Evolutionary conservation across 2,113 vertebrate genomes (phyloP), one percentile per base, ranked within the genome.

Genomic region (Balaenoptera acutorostrata): DNA sequence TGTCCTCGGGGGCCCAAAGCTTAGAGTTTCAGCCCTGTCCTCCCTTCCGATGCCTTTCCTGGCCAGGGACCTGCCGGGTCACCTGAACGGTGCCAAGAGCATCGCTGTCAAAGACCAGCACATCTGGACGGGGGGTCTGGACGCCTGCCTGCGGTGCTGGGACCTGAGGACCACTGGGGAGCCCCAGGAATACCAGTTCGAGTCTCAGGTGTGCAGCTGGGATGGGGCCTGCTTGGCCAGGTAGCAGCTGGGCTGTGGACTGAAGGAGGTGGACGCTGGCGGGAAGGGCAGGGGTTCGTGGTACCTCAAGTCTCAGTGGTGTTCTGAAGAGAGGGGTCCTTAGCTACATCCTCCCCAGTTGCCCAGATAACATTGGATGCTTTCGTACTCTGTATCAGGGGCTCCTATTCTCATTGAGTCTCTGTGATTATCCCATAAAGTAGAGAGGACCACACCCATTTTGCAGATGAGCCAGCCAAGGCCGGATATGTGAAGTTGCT

Each of bases 191-290:
- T 36, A 49, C 52, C 71, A 8, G 0, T 90, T 88, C 0, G 75
- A 97, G 31, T 97, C 97, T 21, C 95, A 98, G 97, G 97, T 97
- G 14, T 1, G 72, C 11, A 13, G 57, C 33, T 8, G 3, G 88
- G 31, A 5, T 18, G n/a, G 23, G 27, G 23, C 27, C 52, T 14
- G 23, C 66, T 4, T 2, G 5, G 57, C n/a, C 27, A 6, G 63
- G 83, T 9, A 52, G 66, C 20, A 4, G 36, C 68, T 39, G 72
- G 18, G 29, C 55, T 63, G 27, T 10, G 6, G 46, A 9, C n/a
- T 25, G n/a, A 9, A 44, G 5, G 29, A 55, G 69, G 13, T 29
- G 29, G 78, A 61, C 2, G 8, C 21, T 36, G 17, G 36, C 6
- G 6, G 31, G 44, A 49, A 11, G 20, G 13, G 25, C 0, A 31